Base-by-base conservation (phyloP, 2,797 vertebrate species). In the Macrochelys suwanniensis region DNA sequence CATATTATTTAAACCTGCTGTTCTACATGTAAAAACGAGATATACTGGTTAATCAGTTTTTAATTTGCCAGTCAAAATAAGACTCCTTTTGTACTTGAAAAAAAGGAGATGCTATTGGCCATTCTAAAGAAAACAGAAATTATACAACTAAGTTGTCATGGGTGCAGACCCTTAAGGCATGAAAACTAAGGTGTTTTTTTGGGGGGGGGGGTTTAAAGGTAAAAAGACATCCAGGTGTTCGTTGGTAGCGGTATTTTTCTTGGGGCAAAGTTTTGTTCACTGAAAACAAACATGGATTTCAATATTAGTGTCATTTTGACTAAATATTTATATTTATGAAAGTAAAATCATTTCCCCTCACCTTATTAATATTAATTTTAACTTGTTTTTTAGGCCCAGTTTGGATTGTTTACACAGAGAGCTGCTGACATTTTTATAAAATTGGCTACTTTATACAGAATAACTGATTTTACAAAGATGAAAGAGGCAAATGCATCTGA, bases 371-470 rank as follows among this genome's bases (percentile, higher is more conserved):
- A 2, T 19, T 61, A 3, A 23, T 23, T 37, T 37, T 37, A n/a
- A 33, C 16, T 61, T 33, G 28, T 61, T 83, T 16, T 25, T 78
- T 37, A 86, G 10, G 15, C 79, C 86, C 7, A 50, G 15, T 23
- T 92, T 82, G 31, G 5, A 23, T 42, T 49, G 42, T 0, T 9
- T 2, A 7, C 3, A 2, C n/a, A 81, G 76, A 21, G 0, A 1
- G 45, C 3, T n/a, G 33, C 19, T 28, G 82, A 16, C 11, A 15
- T 4, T 11, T 65, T 6, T 25, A 12, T 42, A 42, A 93, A 76
- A 11, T 42, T 68, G 19, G 19, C n/a, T 23, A 23, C 17, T 68
- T 19, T 68, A 68, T 68, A 71, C 65, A 23, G 17, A 71, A 9
- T 42, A 71, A 23, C n/a, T 71, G n/a, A 42, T 71, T 71, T 71